Evolutionary conservation across 1,140 invertebrate genomes (phyloP).

Genomic region (Ephestia elutella): DNA sequence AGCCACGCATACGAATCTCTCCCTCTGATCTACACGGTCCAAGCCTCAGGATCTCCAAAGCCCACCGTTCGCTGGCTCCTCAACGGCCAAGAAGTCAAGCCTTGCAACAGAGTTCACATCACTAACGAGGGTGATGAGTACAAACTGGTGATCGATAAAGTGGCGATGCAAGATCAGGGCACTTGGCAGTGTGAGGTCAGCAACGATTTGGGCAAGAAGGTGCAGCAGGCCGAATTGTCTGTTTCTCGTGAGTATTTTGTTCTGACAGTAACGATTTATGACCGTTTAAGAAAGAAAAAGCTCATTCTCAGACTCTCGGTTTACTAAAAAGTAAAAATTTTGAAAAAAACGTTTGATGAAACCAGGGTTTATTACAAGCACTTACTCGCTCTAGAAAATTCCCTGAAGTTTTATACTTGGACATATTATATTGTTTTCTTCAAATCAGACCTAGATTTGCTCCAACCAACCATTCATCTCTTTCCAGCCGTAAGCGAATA

Average conservation of each 20-base stretch:
- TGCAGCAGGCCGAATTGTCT: slow-evolving; percentile 80
- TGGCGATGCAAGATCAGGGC: slow-evolving; percentile 83
- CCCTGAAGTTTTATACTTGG: too few relatives aligned
- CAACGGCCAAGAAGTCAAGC: slow-evolving; percentile 79
- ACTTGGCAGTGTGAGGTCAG: slow-evolving; percentile 83
- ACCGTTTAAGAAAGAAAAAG: neutral
- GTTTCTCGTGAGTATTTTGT: slow-evolving; percentile 80
- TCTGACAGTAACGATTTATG: neutral
- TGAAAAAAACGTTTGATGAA: too few relatives aligned
- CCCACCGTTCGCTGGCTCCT: slow-evolving; percentile 87
- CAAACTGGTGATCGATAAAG: slow-evolving; percentile 80
- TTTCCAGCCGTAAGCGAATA: slow-evolving; percentile 80
- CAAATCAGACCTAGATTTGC: too few relatives aligned
- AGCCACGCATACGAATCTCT: slow-evolving; percentile 84
- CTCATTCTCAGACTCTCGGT: too few relatives aligned
- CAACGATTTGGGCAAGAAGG: slow-evolving; percentile 85
- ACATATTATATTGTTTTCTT: too few relatives aligned
- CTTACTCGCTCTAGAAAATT: too few relatives aligned
- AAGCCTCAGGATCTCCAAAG: slow-evolving; percentile 82
- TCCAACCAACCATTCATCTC: neutral
- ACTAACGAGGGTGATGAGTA: slow-evolving; percentile 82
- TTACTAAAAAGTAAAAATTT: too few relatives aligned
- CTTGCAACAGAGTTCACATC: slow-evolving; percentile 78
- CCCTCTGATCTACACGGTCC: slow-evolving; percentile 81
- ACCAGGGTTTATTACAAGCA: too few relatives aligned